Evolutionary conservation across 2,888 invertebrate genomes (phyloP).

Genomic region (Mesorhabditis belari): DNA sequence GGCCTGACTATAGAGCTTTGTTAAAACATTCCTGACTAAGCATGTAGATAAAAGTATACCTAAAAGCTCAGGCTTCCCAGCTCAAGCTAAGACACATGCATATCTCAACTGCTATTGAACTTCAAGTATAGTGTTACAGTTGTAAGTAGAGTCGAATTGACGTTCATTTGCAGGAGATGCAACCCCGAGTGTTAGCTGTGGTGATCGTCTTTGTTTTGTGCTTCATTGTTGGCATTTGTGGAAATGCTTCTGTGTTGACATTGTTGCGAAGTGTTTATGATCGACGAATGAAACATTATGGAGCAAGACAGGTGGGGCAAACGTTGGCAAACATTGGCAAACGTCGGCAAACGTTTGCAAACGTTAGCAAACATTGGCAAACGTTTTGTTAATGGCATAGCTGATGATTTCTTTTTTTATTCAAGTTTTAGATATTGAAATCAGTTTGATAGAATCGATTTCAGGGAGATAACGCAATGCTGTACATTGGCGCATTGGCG

Average conservation of each 20-base stretch:
- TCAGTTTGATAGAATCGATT: constrained; percentile 15
- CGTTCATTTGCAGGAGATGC: constrained; percentile 45
- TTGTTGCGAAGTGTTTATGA: constrained; percentile 43
- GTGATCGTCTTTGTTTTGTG: constrained; percentile 44
- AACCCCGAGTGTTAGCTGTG: constrained; percentile 42
- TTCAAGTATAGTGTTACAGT: too few relatives aligned
- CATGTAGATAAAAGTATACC: too few relatives aligned
- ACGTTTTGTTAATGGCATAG: too few relatives aligned
- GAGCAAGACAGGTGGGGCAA: neutral
- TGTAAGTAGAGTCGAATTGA: too few relatives aligned
- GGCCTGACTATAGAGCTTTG: too few relatives aligned
- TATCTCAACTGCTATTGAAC: too few relatives aligned
- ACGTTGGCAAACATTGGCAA: neutral
- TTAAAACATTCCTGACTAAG: too few relatives aligned
- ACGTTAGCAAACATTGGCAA: too few relatives aligned
- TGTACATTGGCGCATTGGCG: constrained; percentile 47
- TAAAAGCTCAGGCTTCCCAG: too few relatives aligned
- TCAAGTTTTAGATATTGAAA: constrained; percentile 1
- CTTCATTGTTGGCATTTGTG: constrained; percentile 47
- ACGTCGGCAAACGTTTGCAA: too few relatives aligned
- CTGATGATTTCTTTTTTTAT: too few relatives aligned
- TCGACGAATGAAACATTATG: constrained; percentile 14
- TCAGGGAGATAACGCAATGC: constrained; percentile 42
- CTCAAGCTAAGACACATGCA: too few relatives aligned
- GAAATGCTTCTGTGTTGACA: constrained; percentile 45